Conservation (phyloP, 2,797 vertebrate genomes). For the Xerus rutilus region DNA sequence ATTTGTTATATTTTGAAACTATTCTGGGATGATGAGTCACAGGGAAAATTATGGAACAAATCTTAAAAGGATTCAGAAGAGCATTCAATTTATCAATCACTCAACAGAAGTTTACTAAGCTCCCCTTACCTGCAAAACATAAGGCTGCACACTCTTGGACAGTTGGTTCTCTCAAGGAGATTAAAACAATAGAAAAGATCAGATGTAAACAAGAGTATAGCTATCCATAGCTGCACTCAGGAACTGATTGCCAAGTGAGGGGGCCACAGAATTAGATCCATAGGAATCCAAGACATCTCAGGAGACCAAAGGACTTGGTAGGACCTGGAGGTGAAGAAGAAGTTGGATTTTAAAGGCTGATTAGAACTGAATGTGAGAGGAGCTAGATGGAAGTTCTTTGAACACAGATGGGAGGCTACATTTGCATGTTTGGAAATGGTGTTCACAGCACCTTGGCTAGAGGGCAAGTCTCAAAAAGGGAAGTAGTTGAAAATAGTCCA, state of each 20-base stretch:
- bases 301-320: neutral
- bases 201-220: neutral
- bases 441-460: neutral
- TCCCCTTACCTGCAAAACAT: neutral
- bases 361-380: neutral
- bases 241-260: neutral
- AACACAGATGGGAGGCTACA: neutral
- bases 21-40: conserved; percentile 57
- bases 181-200: neutral
- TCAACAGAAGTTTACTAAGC: conserved; percentile 1
- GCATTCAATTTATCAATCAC: neutral
- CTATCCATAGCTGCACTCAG: neutral
- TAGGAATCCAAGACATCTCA: neutral
- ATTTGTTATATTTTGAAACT: conserved; percentile 67
- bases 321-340: neutral
- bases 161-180: neutral
- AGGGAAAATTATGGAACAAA: conserved; percentile 57
- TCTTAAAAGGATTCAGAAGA: neutral
- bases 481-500: neutral
- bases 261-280: neutral
- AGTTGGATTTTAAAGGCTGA: neutral
- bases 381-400: neutral
- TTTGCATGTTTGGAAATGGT: neutral
- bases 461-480: neutral
- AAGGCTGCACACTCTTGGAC: neutral